These are phyloP conservation scores for Sphaerophoria taeniata DNA, from an alignment of 2,888 invertebrate genomes.

Conservation along the genomic window DNA sequence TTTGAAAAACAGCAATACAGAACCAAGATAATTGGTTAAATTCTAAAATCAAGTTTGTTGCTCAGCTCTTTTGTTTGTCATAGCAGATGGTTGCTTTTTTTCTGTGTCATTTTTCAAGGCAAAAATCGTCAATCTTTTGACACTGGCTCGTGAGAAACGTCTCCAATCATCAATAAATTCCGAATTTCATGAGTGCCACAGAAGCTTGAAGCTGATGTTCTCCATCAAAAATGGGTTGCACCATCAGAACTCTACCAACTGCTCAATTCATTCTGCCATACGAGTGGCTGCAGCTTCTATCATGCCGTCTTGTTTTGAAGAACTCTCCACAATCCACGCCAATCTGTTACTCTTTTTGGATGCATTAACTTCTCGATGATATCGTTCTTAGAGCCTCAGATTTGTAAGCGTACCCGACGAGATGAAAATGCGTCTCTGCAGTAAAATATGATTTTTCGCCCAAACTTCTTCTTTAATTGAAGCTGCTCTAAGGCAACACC, in stretches of 20 bases:
- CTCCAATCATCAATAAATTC: not conserved
- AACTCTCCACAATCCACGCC: too few relatives aligned
- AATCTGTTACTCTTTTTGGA: too few relatives aligned
- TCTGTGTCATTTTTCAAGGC: constrained; percentile 5
- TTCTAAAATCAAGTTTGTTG: constrained; percentile 3
- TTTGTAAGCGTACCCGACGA: too few relatives aligned
- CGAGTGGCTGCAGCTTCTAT: constrained; percentile 23
- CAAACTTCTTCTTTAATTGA: too few relatives aligned
- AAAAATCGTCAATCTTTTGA: constrained; percentile 20
- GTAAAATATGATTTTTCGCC: too few relatives aligned
- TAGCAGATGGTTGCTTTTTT: not conserved
- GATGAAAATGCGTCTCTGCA: too few relatives aligned
- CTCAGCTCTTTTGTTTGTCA: constrained; percentile 10
- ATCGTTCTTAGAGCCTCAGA: too few relatives aligned
- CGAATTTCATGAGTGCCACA: not conserved
- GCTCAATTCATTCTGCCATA: constrained; percentile 9
- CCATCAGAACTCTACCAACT: constrained; percentile 28
- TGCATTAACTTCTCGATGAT: not conserved
- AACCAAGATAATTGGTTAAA: not conserved
- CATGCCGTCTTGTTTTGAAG: not conserved
- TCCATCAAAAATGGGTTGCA: constrained; percentile 2
- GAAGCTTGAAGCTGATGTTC: not conserved
- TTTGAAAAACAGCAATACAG: not conserved
- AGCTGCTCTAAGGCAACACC: too few relatives aligned
- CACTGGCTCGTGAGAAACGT: constrained; percentile 8